Conservation (phyloP, 2,113 vertebrate genomes). For the Alethe diademata region DNA sequence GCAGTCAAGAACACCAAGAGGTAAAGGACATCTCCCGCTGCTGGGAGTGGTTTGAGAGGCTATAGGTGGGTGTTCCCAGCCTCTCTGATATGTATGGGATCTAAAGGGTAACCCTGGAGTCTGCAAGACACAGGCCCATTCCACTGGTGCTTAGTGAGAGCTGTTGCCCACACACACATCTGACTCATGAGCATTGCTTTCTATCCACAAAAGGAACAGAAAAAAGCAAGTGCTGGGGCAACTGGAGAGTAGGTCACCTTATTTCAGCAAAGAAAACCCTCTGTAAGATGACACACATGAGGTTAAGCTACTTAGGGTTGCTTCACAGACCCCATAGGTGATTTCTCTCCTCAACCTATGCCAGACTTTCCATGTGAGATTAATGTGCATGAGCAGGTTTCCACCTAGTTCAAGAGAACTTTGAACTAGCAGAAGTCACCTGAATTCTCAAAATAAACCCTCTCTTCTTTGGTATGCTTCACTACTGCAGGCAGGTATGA, state of each 20-base stretch:
- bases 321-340: not conserved
- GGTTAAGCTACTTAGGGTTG: not conserved
- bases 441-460: not conserved
- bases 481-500: not conserved
- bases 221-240: not conserved
- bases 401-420: not conserved
- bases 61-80: not conserved
- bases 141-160: not conserved
- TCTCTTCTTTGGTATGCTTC: not conserved
- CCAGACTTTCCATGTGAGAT: not conserved
- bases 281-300: not conserved
- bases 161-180: accelerated
- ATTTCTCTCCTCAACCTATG: not conserved
- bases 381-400: not conserved
- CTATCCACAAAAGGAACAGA: not conserved
- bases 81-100: not conserved
- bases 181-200: not conserved
- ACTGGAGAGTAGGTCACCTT: not conserved
- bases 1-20: not conserved
- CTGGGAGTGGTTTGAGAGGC: not conserved
- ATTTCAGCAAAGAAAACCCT: not conserved
- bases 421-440: not conserved
- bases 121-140: not conserved
- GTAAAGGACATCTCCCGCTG: not conserved
- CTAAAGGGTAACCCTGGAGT: not conserved